phyloP scores from a whole-genome alignment of 2,888 invertebrate genomes.

The Pterostichus madidus region DNA sequence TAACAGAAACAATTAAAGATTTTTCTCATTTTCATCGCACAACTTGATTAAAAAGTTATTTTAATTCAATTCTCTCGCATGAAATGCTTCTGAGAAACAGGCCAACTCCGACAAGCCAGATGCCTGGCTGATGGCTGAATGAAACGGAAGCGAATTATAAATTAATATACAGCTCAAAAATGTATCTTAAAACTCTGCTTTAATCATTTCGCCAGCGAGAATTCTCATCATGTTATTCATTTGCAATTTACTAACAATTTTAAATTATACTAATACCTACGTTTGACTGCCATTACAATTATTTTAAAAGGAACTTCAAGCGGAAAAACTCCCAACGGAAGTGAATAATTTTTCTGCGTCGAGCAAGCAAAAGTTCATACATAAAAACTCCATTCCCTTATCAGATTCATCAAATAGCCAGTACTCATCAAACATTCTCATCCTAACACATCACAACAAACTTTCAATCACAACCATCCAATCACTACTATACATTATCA shows the following conservation, averaged over 20 bases:
- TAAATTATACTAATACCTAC: too few relatives aligned
- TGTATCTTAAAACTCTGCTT: conserved; percentile 35
- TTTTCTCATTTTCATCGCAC: conserved; percentile 63
- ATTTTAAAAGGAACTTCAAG: background rate
- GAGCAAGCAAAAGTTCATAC: too few relatives aligned
- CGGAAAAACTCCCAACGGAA: too few relatives aligned
- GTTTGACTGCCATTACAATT: too few relatives aligned
- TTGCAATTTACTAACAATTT: background rate
- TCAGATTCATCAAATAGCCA: too few relatives aligned
- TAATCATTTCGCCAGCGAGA: conserved; percentile 32
- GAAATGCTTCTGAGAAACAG: conserved; percentile 51
- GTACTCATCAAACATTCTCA: too few relatives aligned
- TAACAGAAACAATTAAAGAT: conserved; percentile 66
- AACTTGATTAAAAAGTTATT: conserved; percentile 67
- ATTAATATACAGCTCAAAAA: conserved; percentile 58
- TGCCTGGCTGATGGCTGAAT: background rate
- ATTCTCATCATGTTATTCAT: conserved; percentile 29
- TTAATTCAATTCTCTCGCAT: conserved; percentile 64
- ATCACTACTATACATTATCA: too few relatives aligned
- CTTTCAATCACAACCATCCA: too few relatives aligned
- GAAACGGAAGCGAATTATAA: conserved; percentile 45
- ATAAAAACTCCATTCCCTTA: too few relatives aligned
- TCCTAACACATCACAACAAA: too few relatives aligned
- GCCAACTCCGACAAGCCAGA: conserved; percentile 37
- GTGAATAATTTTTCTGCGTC: too few relatives aligned